Evolutionary conservation across 2,113 vertebrate genomes (phyloP).

Genomic region (Erythrocercus mccallii): DNA sequence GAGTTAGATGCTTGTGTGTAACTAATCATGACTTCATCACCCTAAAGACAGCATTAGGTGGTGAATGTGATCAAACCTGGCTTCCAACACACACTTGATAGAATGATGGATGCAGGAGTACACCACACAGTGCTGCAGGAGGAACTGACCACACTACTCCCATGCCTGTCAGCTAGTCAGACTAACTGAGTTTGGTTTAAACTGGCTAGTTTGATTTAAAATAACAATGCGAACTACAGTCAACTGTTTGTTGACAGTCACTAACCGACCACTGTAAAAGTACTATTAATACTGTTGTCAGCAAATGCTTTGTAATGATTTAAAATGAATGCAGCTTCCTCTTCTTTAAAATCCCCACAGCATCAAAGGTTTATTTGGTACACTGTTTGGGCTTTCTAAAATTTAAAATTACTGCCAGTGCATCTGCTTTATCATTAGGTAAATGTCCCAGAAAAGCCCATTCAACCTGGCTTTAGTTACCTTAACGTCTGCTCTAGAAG

Average conservation of each 20-base stretch:
- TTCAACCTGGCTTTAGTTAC: slow-evolving; percentile 75
- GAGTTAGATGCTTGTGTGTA: neutral
- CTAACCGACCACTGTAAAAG: slow-evolving; percentile 53
- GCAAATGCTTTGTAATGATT: slow-evolving; percentile 69
- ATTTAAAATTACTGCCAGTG: slow-evolving; percentile 63
- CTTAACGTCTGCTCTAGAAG: slow-evolving; percentile 71
- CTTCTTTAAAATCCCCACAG: slow-evolving; percentile 26
- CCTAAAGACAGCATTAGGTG: neutral
- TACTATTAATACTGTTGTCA: slow-evolving; percentile 62
- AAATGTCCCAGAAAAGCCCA: slow-evolving; percentile 66
- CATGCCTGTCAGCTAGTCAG: slow-evolving; percentile 21
- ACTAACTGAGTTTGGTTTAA: neutral
- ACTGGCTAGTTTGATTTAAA: slow-evolving; percentile 61
- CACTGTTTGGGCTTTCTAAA: slow-evolving; percentile 54
- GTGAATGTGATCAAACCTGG: neutral
- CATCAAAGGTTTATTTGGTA: slow-evolving; percentile 63
- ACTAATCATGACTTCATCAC: neutral
- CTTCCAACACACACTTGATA: neutral
- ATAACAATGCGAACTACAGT: slow-evolving; percentile 55
- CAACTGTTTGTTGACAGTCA: slow-evolving; percentile 56
- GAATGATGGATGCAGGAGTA: neutral
- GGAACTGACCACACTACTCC: neutral
- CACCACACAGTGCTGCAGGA: neutral
- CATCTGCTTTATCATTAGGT: slow-evolving; percentile 77
- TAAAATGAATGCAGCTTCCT: slow-evolving; percentile 33